Evolutionary conservation across 2,113 vertebrate species (phyloP).

Genomic region (Datnioides undecimradiatus): DNA sequence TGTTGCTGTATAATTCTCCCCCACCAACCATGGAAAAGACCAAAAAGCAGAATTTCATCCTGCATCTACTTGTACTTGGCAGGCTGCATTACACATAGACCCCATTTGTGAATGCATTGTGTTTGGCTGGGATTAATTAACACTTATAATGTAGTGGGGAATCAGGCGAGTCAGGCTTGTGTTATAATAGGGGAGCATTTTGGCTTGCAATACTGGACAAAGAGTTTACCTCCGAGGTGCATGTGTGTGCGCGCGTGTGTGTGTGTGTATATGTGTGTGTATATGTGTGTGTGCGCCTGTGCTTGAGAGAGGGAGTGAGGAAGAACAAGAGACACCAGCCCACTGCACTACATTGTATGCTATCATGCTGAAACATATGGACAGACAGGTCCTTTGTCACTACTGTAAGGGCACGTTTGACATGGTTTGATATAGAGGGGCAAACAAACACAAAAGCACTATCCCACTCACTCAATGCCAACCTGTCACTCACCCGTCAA

Average conservation of each 20-base stretch:
- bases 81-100: conserved; percentile 38
- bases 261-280: conserved; percentile 9
- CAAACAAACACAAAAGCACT: conserved; percentile 73
- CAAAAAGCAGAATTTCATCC: conserved; percentile 61
- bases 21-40: conserved; percentile 39
- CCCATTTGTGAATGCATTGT: conserved; percentile 70
- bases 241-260: conserved; percentile 32
- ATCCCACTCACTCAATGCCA: conserved; percentile 63
- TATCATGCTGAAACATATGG: conserved; percentile 79
- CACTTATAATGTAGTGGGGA: conserved; percentile 78
- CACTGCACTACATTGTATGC: conserved; percentile 58
- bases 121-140: conserved; percentile 79
- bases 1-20: conserved; percentile 30
- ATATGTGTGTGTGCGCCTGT: not conserved
- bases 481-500: conserved; percentile 60
- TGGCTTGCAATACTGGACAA: conserved; percentile 63
- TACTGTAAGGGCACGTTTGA: conserved; percentile 71
- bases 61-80: conserved; percentile 61
- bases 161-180: conserved; percentile 67
- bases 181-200: conserved; percentile 64
- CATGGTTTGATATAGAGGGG: conserved; percentile 65
- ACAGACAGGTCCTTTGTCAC: conserved; percentile 75
- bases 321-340: conserved; percentile 35
- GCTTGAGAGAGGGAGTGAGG: not conserved
- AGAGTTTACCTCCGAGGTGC: conserved; percentile 70